Conservation (phyloP, 2,113 vertebrate species). For the Emydocephalus ijimae region DNA sequence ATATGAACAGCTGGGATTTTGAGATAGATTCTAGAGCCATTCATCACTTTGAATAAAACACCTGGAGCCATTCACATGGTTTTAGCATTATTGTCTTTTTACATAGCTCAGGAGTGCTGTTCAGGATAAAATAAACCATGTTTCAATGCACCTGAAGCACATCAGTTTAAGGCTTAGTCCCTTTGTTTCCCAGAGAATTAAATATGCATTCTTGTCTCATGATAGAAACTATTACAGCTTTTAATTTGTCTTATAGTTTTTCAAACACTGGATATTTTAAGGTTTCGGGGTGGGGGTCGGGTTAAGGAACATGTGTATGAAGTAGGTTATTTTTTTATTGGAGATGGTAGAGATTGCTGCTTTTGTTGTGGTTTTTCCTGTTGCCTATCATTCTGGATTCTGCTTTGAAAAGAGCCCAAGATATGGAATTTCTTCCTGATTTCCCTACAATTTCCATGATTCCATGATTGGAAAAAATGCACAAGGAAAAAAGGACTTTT, state of each 20-base stretch:
- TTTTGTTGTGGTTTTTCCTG: neutral
- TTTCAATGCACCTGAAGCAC: neutral
- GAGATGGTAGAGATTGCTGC: neutral
- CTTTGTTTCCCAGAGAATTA: neutral
- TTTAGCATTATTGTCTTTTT: neutral
- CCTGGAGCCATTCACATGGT: neutral
- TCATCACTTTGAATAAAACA: neutral
- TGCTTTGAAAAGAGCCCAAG: neutral
- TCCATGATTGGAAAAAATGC: neutral
- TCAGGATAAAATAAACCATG: neutral
- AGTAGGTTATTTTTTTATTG: neutral
- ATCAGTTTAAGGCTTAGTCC: neutral
- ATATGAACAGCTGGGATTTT: neutral
- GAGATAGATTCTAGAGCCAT: neutral
- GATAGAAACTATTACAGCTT: neutral
- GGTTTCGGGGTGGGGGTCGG: neutral
- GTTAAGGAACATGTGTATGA: neutral
- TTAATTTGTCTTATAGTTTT: neutral
- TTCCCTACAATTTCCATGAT: neutral
- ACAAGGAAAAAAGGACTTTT: neutral
- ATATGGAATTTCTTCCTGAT: neutral
- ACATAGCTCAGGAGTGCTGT: neutral
- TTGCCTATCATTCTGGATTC: neutral
- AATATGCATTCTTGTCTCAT: neutral
- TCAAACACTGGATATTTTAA: neutral